Conservation (phyloP, 92 coral and sea anemone species). For the Virgularia gustaviana region DNA sequence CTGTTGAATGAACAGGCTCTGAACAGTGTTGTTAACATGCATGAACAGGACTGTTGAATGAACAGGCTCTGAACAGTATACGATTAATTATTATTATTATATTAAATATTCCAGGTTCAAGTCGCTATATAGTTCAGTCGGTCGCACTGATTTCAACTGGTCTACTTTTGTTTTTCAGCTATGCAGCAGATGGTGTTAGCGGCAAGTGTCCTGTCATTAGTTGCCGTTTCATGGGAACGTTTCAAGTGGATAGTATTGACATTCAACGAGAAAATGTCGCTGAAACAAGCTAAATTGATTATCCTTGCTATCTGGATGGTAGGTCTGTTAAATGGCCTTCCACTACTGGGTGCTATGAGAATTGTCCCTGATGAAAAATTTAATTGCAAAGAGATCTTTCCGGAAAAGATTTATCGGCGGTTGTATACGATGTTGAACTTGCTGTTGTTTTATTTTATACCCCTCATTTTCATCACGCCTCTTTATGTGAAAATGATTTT, state of each 20-base stretch:
- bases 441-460: slow-evolving; percentile 66
- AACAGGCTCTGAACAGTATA: background rate
- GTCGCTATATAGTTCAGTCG: too few relatives aligned
- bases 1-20: background rate
- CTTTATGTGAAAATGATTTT: slow-evolving; percentile 72
- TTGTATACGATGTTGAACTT: slow-evolving; percentile 70
- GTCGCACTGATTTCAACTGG: background rate
- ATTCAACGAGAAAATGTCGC: slow-evolving; percentile 73
- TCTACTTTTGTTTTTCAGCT: slow-evolving; percentile 36
- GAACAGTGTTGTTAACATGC: background rate
- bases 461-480: slow-evolving; percentile 71
- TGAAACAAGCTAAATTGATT: slow-evolving; percentile 76
- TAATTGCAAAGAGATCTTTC: slow-evolving; percentile 75
- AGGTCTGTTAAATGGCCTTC: slow-evolving; percentile 73
- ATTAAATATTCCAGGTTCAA: background rate
- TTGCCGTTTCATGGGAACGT: slow-evolving; percentile 88
- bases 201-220: slow-evolving; percentile 84
- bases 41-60: background rate
- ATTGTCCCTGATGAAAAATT: slow-evolving; percentile 6
- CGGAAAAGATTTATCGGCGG: slow-evolving; percentile 42
- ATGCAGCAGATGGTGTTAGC: slow-evolving; percentile 73
- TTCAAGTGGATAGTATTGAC: slow-evolving; percentile 90
- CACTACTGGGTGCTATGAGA: slow-evolving; percentile 74
- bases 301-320: slow-evolving; percentile 74
- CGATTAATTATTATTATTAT: too few relatives aligned